Conservation (phyloP, 2,888 invertebrate genomes). For the Microctonus aethiopoides region DNA sequence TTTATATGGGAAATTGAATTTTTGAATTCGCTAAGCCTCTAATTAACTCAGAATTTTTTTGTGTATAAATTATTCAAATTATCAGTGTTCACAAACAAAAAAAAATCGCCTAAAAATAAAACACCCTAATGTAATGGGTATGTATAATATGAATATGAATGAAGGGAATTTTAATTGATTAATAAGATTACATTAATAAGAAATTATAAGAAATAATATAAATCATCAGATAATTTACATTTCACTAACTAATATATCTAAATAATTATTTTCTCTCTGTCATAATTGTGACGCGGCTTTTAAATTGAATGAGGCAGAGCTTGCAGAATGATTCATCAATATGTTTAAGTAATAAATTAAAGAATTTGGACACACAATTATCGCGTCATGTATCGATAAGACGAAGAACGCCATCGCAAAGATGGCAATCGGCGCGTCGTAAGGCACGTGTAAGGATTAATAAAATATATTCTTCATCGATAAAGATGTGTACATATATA, state of each 20-base stretch:
- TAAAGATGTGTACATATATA: too few relatives aligned
- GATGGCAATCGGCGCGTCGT: constrained; percentile 64
- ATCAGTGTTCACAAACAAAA: too few relatives aligned
- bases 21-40: too few relatives aligned
- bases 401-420: constrained; percentile 64
- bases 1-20: too few relatives aligned
- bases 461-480: background rate
- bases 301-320: constrained; percentile 27
- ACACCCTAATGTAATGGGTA: too few relatives aligned
- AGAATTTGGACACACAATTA: constrained; percentile 60
- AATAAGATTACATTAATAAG: background rate
- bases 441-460: constrained; percentile 64
- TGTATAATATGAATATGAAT: too few relatives aligned
- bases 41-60: too few relatives aligned
- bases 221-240: background rate
- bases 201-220: background rate
- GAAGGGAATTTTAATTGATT: background rate
- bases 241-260: background rate
- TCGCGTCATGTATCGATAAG: constrained; percentile 63
- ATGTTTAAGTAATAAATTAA: constrained; percentile 60
- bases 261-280: constrained; percentile 8
- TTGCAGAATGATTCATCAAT: constrained; percentile 59
- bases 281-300: constrained; percentile 27
- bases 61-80: too few relatives aligned
- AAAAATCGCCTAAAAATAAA: too few relatives aligned